Percentiles rank a stretch among this genome's conserved stretches.
These are phyloP conservation scores for Priocnemis perturbator DNA, from an alignment of 2,888 invertebrate genomes.

Conservation along the genomic window DNA sequence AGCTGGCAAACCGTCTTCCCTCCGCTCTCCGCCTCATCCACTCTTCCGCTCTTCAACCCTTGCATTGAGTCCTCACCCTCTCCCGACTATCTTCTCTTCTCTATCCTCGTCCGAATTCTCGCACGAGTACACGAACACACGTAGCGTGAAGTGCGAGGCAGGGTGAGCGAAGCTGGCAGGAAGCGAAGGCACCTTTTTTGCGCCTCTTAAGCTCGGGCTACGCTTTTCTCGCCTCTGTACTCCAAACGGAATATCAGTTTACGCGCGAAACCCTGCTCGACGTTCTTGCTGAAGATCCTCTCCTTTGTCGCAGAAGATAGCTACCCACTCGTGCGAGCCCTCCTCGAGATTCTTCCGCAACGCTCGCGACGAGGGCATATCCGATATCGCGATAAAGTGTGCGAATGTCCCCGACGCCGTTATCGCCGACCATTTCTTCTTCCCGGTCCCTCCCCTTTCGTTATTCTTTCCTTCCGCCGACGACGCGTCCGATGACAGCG, in stretches of 20 bases:
- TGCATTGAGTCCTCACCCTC: slow-evolving; percentile 27
- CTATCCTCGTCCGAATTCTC: slow-evolving; percentile 16
- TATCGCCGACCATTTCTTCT: too few species aligned
- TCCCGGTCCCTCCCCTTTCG: background rate
- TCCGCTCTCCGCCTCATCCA: slow-evolving; percentile 18
- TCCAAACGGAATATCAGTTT: slow-evolving; percentile 54
- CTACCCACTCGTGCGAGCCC: slow-evolving; percentile 28
- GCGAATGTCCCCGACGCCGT: slow-evolving; percentile 3
- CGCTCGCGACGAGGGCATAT: slow-evolving; percentile 14
- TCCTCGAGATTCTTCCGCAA: slow-evolving; percentile 34
- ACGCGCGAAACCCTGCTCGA: slow-evolving; percentile 46
- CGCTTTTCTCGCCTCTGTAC: slow-evolving; percentile 43
- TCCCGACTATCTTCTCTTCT: slow-evolving; percentile 1
- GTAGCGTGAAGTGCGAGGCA: slow-evolving; percentile 27
- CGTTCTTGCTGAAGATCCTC: slow-evolving; percentile 25
- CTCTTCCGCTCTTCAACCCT: slow-evolving; percentile 35
- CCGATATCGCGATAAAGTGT: slow-evolving; percentile 25
- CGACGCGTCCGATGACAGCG: too few species aligned
- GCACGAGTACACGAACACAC: background rate
- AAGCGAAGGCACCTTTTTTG: slow-evolving; percentile 35
- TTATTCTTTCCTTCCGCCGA: background rate
- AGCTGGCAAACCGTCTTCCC: background rate
- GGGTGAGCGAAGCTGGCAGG: slow-evolving; percentile 22
- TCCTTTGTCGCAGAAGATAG: slow-evolving; percentile 36
- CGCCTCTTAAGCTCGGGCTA: slow-evolving; percentile 49